phyloP scores from a whole-genome alignment of 2,888 invertebrate genomes.

The Brassicogethes aeneus region DNA sequence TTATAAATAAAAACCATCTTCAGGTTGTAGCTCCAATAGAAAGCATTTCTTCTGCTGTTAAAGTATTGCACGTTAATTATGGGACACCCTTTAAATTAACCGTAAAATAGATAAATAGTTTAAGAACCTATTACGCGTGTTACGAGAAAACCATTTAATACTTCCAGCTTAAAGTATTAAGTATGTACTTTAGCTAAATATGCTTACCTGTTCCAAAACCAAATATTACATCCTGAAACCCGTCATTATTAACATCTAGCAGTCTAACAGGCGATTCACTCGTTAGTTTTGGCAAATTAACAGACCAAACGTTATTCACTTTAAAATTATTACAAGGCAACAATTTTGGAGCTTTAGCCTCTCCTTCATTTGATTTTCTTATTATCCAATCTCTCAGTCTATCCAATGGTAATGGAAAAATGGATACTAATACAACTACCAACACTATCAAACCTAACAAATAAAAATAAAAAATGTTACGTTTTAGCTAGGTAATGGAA shows the following conservation, averaged over 20 bases:
- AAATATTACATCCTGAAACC: slow-evolving; percentile 60
- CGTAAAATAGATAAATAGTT: no score
- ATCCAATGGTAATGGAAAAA: slow-evolving; percentile 56
- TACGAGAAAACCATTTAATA: no score
- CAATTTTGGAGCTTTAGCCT: slow-evolving; percentile 30
- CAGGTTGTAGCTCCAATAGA: no score
- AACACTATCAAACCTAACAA: slow-evolving; percentile 51
- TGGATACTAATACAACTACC: slow-evolving; percentile 53
- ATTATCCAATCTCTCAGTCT: slow-evolving; percentile 51
- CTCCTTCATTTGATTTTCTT: slow-evolving; percentile 22
- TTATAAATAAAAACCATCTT: no score
- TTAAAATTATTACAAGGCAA: slow-evolving; percentile 53
- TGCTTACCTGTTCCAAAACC: slow-evolving; percentile 72
- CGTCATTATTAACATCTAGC: slow-evolving; percentile 64
- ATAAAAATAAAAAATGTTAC: no score
- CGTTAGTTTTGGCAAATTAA: slow-evolving; percentile 57
- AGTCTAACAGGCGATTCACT: slow-evolving; percentile 66
- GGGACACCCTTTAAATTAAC: no score
- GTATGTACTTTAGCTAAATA: not conserved
- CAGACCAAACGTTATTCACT: slow-evolving; percentile 56
- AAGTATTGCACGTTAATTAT: no score
- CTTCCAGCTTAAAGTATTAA: no score
- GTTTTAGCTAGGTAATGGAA: no score
- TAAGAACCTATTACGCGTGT: no score
- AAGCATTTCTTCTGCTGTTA: no score